Base-by-base conservation (phyloP, 2,888 invertebrate species). In the Cryptocephalus primarius region DNA sequence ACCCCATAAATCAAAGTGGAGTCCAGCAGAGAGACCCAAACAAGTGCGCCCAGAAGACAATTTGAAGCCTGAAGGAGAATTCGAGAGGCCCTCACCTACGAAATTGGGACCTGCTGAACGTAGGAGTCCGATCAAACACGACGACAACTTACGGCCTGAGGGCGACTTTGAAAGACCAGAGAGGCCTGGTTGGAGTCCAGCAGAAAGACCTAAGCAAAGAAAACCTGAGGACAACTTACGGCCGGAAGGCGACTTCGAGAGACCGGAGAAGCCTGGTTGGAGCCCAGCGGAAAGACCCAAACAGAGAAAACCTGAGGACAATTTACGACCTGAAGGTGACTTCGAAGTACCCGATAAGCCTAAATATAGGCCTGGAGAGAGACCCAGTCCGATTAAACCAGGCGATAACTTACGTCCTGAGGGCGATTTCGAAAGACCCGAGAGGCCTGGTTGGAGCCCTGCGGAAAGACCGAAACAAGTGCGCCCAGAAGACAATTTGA, bases 251-350 rank as follows among this genome's bases (percentile, higher is more conserved):
- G 69, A 62, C n/a, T 62, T 63, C 48, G 60, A 60, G 49, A 74
- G 65, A 4, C 73, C 70, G 0, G 65, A 65, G 33, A 62, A 58
- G 49, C 68, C 65, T 8, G 59, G 63, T 45, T 68, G 62, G 62
- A 61, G 56, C 31, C 72, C 75, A 13, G 69, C 69, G 41, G 71
- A 74, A 54, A 63, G 75, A 45, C 74, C 69, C 14, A 65, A 66
- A 34, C 72, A 67, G 32, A 75, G 66, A 48, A 78, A 71, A 53
- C 84, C 78, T 0, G 64, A 73, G 53, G 81, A 82, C 53, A 83
- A 82, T 61, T 66, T 82, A 1, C 70, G 67, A 42, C 76, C 78
- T 0, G 82, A 81, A 61, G 82, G 82, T 1, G 77, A 79, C 1
- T 77, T 78, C 54, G 69, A 72, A 45, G 59, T 67, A 42, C 72